Conservation (phyloP, 2,888 invertebrate species). For the Hirtodrosophila cameraria region DNA sequence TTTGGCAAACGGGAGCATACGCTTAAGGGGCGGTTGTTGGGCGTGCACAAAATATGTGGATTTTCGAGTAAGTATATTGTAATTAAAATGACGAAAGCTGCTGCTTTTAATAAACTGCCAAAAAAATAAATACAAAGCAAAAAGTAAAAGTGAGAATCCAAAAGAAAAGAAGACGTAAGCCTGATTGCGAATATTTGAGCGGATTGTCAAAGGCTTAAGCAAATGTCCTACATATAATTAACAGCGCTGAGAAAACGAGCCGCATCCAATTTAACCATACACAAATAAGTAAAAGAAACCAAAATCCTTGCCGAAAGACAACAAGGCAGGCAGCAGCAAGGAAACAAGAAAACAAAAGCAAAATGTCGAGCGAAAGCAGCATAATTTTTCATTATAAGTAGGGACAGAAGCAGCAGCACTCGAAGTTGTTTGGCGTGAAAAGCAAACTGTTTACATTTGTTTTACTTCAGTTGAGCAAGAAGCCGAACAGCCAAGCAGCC, state of each 20-base stretch:
- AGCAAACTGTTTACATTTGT: constrained; percentile 76
- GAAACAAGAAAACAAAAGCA: constrained; percentile 19
- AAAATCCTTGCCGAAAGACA: constrained; percentile 19
- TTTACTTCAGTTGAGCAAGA: constrained; percentile 36
- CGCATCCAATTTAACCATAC: constrained; percentile 35
- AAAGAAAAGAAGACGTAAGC: constrained; percentile 25
- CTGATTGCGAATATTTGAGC: constrained; percentile 42
- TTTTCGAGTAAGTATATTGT: constrained; percentile 47
- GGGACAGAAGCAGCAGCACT: constrained; percentile 1
- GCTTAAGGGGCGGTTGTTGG: constrained; percentile 20
- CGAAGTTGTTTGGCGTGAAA: constrained; percentile 52
- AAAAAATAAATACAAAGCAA: constrained; percentile 60
- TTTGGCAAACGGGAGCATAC: constrained; percentile 20
- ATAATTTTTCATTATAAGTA: constrained; percentile 69
- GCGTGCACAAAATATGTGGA: constrained; percentile 36
- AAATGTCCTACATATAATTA: constrained; percentile 38
- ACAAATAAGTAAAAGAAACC: constrained; percentile 55
- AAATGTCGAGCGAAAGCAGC: constrained; percentile 33
- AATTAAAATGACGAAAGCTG: constrained; percentile 71
- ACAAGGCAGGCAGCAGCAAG: constrained; percentile 17
- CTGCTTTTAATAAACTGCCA: constrained; percentile 68
- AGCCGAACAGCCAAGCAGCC: constrained; percentile 2
- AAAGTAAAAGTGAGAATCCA: constrained; percentile 16
- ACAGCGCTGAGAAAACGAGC: constrained; percentile 15
- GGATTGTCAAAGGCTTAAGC: constrained; percentile 32